Conservation (phyloP, 2,888 invertebrate genomes). For the Odontothrips loti region DNA sequence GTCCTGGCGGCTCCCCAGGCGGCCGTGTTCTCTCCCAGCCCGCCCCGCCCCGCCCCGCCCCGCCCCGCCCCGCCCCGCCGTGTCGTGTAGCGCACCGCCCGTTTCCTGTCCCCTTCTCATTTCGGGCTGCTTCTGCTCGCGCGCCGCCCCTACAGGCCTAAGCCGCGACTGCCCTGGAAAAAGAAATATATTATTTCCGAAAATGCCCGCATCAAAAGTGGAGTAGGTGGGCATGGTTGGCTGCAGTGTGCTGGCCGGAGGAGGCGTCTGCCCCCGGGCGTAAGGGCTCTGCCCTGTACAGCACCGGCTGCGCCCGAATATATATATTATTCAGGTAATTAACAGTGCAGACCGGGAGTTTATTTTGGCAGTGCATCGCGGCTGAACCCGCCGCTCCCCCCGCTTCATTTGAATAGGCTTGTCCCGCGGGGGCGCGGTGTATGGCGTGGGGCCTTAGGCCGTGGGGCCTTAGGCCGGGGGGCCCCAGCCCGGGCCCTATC, state of each 20-base stretch:
- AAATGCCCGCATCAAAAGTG: too few species aligned
- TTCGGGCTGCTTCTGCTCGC: not conserved
- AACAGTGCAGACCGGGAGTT: too few species aligned
- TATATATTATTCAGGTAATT: too few species aligned
- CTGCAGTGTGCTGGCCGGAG: too few species aligned
- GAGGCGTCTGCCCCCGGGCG: too few species aligned
- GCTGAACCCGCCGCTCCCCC: not conserved
- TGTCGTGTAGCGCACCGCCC: slow-evolving; percentile 12
- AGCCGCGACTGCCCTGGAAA: not conserved
- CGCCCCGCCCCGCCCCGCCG: not conserved
- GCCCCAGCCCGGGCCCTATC: not conserved
- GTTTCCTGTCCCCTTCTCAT: slow-evolving; percentile 22
- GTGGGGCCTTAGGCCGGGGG: not conserved
- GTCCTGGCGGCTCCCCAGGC: slow-evolving; percentile 11
- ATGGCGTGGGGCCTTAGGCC: too few species aligned
- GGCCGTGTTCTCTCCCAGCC: slow-evolving; percentile 3
- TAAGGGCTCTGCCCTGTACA: too few species aligned
- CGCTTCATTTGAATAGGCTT: not conserved
- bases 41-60: not conserved
- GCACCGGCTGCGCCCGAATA: too few species aligned
- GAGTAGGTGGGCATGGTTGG: too few species aligned
- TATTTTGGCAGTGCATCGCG: too few species aligned
- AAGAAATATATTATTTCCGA: not conserved
- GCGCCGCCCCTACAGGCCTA: not conserved
- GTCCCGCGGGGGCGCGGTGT: not conserved